Evolutionary conservation across 1,140 invertebrate species (phyloP).

Genomic region (Plutomurus gul): DNA sequence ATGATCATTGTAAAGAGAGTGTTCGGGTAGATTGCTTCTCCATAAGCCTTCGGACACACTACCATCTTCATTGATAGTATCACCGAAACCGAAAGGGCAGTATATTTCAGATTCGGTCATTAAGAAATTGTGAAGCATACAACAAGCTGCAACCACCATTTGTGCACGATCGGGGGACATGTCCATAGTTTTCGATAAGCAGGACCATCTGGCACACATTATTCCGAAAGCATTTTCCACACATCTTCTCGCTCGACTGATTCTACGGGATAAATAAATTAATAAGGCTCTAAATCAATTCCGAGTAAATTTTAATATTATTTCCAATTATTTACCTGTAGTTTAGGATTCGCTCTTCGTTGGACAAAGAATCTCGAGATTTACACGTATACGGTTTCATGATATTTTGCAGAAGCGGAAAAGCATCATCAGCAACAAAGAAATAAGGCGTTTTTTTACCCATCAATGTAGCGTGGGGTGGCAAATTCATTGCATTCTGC

Average conservation of each 20-base stretch:
- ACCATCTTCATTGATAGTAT: background rate
- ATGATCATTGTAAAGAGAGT: background rate
- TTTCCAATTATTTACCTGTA: too few species aligned
- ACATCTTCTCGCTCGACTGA: slow-evolving; percentile 56
- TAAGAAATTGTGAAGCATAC: slow-evolving; percentile 41
- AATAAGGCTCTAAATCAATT: too few species aligned
- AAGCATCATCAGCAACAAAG: slow-evolving; percentile 55
- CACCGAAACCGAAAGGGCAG: background rate
- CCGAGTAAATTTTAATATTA: too few species aligned
- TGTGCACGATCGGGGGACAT: slow-evolving; percentile 34
- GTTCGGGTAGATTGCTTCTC: background rate
- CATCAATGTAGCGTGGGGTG: background rate
- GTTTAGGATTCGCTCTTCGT: slow-evolving; percentile 23
- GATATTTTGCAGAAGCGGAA: slow-evolving; percentile 53
- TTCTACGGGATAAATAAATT: too few species aligned
- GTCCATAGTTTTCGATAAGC: slow-evolving; percentile 35
- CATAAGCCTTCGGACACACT: background rate
- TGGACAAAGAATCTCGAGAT: slow-evolving; percentile 31
- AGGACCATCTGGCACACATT: slow-evolving; percentile 49
- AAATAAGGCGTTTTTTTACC: slow-evolving; percentile 44
- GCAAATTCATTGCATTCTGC: background rate
- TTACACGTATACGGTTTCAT: slow-evolving; percentile 57
- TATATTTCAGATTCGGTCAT: background rate
- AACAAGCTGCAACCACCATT: slow-evolving; percentile 19
- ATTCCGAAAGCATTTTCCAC: slow-evolving; percentile 61